Conservation (phyloP, 2,797 vertebrate species). For the Coreius guichenoti region DNA sequence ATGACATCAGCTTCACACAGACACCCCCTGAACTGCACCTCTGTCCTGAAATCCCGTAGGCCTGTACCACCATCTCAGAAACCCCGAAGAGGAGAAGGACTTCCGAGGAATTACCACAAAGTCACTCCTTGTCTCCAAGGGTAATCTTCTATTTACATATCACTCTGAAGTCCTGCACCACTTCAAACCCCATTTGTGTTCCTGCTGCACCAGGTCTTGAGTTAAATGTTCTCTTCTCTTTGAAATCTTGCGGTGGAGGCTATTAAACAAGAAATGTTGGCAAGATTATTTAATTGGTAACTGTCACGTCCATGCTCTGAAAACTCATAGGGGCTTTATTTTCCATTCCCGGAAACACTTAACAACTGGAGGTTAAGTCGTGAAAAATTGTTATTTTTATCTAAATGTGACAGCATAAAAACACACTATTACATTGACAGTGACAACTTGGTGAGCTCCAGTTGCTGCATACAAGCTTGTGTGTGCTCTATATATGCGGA, state of each 20-base stretch:
- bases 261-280: slow-evolving; percentile 30
- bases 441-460: slow-evolving; percentile 44
- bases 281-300: neutral
- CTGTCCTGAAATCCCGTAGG: slow-evolving; percentile 67
- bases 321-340: slow-evolving; percentile 25
- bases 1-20: slow-evolving; percentile 56
- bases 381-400: slow-evolving; percentile 50
- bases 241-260: slow-evolving; percentile 33
- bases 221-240: slow-evolving; percentile 56
- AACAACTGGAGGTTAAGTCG: slow-evolving; percentile 35
- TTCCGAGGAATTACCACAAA: slow-evolving; percentile 72
- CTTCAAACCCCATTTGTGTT: slow-evolving; percentile 57
- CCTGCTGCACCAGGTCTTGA: slow-evolving; percentile 24
- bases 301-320: neutral
- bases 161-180: slow-evolving; percentile 64
- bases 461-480: slow-evolving; percentile 33
- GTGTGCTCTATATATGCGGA: slow-evolving; percentile 49
- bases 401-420: slow-evolving; percentile 50
- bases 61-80: slow-evolving; percentile 63
- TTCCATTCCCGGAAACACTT: slow-evolving; percentile 17
- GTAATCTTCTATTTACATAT: slow-evolving; percentile 76
- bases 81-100: slow-evolving; percentile 61
- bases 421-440: slow-evolving; percentile 38
- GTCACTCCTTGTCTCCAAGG: slow-evolving; percentile 64
- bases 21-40: slow-evolving; percentile 37